phyloP scores from a whole-genome alignment of 1,140 invertebrate species.

The Mizuhopecten yessoensis region DNA sequence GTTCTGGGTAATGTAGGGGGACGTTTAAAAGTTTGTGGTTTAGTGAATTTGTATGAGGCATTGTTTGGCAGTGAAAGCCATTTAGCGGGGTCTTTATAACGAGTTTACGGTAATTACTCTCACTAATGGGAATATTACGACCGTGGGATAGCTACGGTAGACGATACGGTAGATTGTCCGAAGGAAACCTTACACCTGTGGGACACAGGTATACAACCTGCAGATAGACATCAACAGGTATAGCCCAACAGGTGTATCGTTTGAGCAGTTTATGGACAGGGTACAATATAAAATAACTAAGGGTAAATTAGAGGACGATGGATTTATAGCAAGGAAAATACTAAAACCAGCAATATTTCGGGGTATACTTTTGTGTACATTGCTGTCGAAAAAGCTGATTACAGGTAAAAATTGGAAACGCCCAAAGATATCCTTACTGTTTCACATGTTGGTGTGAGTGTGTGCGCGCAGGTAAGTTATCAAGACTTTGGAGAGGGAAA shows the following conservation, averaged over 20 bases:
- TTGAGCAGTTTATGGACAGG: not conserved
- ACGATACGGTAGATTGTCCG: not conserved
- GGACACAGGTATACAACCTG: not conserved
- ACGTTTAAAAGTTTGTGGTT: not conserved
- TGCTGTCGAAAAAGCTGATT: not conserved
- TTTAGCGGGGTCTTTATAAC: not conserved
- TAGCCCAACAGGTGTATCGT: too few species aligned
- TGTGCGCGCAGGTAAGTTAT: not conserved
- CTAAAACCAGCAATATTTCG: not conserved
- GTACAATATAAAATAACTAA: not conserved
- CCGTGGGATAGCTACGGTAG: not conserved
- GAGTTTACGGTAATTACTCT: not conserved
- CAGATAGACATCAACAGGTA: too few species aligned
- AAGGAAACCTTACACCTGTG: not conserved
- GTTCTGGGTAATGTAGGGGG: not conserved
- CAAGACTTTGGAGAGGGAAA: not conserved
- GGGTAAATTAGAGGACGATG: not conserved
- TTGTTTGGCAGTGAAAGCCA: not conserved
- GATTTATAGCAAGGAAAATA: not conserved
- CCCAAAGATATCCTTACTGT: not conserved
- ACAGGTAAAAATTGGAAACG: not conserved
- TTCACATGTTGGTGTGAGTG: too few species aligned
- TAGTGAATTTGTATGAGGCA: not conserved
- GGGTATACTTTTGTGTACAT: not conserved
- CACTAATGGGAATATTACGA: not conserved